Conservation (phyloP, 2,797 vertebrate species). For the Tauraco hartlaubi region DNA sequence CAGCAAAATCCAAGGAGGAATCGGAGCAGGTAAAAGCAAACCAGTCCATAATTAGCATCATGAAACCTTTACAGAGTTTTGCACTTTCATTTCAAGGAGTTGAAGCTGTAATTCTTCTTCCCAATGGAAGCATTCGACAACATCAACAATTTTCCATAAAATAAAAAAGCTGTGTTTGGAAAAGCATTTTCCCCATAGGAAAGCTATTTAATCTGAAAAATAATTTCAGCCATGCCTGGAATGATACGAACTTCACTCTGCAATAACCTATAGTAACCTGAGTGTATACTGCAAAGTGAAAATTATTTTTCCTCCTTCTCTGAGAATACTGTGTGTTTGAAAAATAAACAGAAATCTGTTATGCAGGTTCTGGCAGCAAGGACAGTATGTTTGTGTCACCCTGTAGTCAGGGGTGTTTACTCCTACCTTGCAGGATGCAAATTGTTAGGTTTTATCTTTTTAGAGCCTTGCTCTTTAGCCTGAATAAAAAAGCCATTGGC, state of each 20-base stretch:
- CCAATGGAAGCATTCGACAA: neutral
- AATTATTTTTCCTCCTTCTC: neutral
- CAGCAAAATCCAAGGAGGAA: neutral
- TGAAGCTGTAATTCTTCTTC: neutral
- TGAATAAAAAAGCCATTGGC: neutral
- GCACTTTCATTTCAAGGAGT: neutral
- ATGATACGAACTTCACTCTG: neutral
- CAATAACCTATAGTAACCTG: neutral
- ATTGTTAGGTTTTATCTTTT: neutral
- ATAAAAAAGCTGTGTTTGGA: neutral
- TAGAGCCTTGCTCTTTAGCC: neutral
- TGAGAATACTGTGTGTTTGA: neutral
- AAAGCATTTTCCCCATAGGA: neutral
- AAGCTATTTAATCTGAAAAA: neutral
- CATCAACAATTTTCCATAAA: neutral
- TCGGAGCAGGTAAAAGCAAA: neutral
- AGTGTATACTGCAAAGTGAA: neutral
- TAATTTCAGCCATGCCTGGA: neutral
- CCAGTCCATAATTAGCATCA: neutral
- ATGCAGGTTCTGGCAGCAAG: neutral
- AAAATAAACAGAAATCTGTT: neutral
- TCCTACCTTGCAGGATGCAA: neutral
- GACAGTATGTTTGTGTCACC: neutral
- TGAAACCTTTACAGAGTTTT: neutral
- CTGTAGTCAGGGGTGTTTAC: neutral